Conservation (phyloP, 53 echinoderm and acorn worm genomes). For the Paracentrotus lividus region DNA sequence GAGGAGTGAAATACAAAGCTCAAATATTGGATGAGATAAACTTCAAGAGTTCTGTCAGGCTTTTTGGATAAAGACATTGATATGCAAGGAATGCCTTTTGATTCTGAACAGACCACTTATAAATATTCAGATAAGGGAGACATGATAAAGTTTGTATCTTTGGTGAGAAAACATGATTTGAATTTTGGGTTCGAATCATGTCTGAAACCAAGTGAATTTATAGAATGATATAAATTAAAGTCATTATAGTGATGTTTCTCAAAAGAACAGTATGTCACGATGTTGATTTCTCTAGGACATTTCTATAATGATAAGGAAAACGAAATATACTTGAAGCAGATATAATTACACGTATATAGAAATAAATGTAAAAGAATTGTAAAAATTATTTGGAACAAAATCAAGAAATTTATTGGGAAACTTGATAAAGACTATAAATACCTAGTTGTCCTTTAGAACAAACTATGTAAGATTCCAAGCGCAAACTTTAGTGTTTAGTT, state of each 20-base stretch:
- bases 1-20: neutral
- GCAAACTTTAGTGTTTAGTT: neutral
- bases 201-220: neutral
- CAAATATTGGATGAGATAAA: constrained; percentile 38
- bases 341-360: neutral
- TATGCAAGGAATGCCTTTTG: constrained; percentile 27
- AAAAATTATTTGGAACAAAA: neutral
- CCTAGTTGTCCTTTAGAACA: neutral
- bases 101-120: constrained; percentile 23
- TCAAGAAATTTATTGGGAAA: neutral
- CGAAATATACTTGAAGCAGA: too few species aligned
- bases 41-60: neutral
- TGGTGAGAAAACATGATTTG: neutral
- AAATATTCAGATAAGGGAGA: constrained; percentile 28
- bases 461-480: neutral
- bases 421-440: neutral
- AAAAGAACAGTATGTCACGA: neutral
- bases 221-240: too few species aligned
- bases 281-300: neutral
- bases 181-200: neutral
- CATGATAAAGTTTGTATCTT: neutral
- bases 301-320: neutral
- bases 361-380: neutral
- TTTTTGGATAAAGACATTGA: neutral
- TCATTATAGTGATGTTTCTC: too few species aligned